These are phyloP conservation scores for Pelecanoides urinatrix DNA, from an alignment of 2,113 vertebrate genomes.

Conservation along the genomic window DNA sequence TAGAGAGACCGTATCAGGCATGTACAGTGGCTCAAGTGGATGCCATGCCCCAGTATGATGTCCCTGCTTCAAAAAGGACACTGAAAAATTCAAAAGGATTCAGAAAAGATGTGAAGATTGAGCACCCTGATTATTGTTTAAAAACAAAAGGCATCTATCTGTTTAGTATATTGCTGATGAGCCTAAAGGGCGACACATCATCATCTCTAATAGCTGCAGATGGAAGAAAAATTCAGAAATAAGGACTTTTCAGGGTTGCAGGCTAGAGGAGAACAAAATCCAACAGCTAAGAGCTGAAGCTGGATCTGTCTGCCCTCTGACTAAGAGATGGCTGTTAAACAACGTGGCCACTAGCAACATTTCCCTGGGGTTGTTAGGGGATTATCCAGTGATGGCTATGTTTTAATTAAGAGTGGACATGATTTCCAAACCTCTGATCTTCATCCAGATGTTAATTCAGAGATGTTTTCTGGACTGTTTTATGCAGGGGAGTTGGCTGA, in stretches of 20 bases:
- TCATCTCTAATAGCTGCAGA: background rate
- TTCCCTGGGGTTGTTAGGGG: background rate
- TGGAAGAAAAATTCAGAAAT: background rate
- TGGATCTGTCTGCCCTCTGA: background rate
- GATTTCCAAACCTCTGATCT: conserved; percentile 3
- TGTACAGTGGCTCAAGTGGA: accelerated
- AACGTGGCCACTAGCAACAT: background rate
- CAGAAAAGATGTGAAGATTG: background rate
- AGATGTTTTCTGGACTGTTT: background rate
- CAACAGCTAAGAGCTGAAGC: background rate
- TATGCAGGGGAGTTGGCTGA: background rate
- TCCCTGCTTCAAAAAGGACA: background rate
- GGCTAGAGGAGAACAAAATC: background rate
- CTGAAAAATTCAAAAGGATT: background rate
- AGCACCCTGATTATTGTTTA: background rate
- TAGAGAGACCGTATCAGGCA: background rate
- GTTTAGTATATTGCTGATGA: background rate
- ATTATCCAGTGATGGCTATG: background rate
- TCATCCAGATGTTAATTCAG: conserved; percentile 12
- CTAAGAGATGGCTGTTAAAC: background rate
- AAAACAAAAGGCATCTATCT: background rate
- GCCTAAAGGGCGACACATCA: background rate
- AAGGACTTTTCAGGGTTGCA: background rate
- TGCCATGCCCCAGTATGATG: background rate
- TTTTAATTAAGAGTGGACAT: background rate